Evolutionary conservation across 2,797 vertebrate genomes (phyloP).

Genomic region (Ammospiza maritima): DNA sequence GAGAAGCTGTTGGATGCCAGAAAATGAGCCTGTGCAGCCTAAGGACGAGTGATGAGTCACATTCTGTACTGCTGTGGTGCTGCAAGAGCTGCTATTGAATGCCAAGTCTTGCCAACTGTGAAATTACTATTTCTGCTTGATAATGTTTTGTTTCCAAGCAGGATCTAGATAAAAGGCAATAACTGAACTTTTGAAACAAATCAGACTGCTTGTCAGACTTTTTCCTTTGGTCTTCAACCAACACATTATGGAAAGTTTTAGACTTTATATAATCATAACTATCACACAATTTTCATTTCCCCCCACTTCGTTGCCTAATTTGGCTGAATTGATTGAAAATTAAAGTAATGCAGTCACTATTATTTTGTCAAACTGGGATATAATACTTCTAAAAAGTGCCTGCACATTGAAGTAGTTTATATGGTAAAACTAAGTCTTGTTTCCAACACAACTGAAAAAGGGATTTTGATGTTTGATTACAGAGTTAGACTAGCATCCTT

Average conservation of each 20-base stretch:
- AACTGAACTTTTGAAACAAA: slow-evolving; percentile 41
- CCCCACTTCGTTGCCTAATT: not conserved
- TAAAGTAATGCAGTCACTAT: not conserved
- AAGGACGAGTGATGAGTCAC: not conserved
- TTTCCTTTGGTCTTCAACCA: slow-evolving; percentile 45
- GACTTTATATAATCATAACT: not conserved
- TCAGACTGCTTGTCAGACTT: slow-evolving; percentile 8
- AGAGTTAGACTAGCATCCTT: not conserved
- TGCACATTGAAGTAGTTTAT: not conserved
- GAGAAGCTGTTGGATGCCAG: slow-evolving; percentile 5
- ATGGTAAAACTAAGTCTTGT: not conserved
- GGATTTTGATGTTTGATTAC: not conserved
- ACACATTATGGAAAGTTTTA: not conserved
- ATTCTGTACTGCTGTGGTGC: not conserved
- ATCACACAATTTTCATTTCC: not conserved
- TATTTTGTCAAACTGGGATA: not conserved
- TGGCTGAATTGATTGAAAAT: not conserved
- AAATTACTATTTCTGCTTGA: slow-evolving; percentile 69
- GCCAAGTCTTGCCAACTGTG: slow-evolving; percentile 62
- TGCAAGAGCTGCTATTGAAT: slow-evolving; percentile 10
- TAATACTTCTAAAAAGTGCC: not conserved
- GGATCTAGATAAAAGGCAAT: slow-evolving; percentile 47
- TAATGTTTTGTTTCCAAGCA: slow-evolving; percentile 38
- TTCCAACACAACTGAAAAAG: not conserved
- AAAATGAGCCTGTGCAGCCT: not conserved